Conservation (phyloP, 2,113 vertebrate species). For the Suricata suricatta region DNA sequence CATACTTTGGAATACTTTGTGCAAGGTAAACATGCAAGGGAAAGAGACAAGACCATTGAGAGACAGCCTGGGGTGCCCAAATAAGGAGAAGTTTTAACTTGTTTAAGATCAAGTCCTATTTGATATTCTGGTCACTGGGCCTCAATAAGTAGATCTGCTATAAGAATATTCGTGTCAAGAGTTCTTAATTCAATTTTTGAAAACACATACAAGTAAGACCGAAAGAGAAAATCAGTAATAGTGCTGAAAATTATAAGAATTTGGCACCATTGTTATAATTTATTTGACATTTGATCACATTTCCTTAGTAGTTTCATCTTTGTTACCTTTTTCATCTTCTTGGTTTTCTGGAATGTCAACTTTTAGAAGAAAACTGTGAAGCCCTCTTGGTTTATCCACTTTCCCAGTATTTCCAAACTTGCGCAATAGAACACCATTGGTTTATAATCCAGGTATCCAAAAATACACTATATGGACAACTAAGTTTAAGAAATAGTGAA, state of each 20-base stretch:
- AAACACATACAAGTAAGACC: neutral
- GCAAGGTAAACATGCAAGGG: neutral
- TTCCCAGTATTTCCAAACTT: neutral
- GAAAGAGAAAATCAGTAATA: neutral
- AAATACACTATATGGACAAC: neutral
- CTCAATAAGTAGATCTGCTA: neutral
- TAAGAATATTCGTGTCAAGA: neutral
- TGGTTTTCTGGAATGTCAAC: neutral
- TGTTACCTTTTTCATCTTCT: neutral
- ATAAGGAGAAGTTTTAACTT: neutral
- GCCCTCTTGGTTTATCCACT: neutral
- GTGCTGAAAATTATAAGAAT: neutral
- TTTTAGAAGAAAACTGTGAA: neutral
- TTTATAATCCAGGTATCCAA: neutral
- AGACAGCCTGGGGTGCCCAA: neutral
- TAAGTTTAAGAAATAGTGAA: neutral
- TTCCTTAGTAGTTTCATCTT: neutral
- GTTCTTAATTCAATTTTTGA: neutral
- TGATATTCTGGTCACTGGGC: neutral
- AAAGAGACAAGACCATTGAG: neutral
- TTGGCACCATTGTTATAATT: neutral
- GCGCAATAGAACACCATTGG: neutral
- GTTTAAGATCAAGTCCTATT: neutral
- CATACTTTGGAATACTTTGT: neutral
- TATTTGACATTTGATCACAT: neutral